phyloP scores from a whole-genome alignment of 2,113 vertebrate species.

The Corydoras sp. region DNA sequence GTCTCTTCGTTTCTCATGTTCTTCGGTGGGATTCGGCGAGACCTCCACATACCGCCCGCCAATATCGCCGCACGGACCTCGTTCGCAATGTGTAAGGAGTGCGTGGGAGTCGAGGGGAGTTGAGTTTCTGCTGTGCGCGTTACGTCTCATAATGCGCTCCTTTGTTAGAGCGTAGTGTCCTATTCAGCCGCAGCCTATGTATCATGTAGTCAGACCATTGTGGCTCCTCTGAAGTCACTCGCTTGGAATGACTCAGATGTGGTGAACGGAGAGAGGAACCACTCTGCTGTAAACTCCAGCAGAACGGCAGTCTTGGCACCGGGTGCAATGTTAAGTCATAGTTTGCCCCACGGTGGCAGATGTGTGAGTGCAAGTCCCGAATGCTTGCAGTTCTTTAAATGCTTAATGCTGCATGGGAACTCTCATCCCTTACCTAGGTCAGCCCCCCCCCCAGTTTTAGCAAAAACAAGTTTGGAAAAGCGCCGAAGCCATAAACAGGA shows the following conservation, averaged over 20 bases:
- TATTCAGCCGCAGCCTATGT: slow-evolving; percentile 19
- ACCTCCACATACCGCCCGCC: slow-evolving; percentile 50
- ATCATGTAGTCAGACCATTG: slow-evolving; percentile 12
- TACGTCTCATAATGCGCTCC: slow-evolving; percentile 38
- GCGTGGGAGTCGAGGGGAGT: slow-evolving; percentile 59
- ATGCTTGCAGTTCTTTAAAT: too few species aligned
- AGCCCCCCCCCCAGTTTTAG: neutral
- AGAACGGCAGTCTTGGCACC: neutral
- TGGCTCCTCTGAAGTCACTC: slow-evolving; percentile 24
- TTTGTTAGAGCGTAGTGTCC: slow-evolving; percentile 24
- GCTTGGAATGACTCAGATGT: slow-evolving; percentile 15
- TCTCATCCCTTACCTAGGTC: too few species aligned
- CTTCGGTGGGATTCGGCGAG: slow-evolving; percentile 49
- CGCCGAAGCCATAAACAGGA: slow-evolving; percentile 24
- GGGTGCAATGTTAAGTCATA: neutral
- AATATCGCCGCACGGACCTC: slow-evolving; percentile 56
- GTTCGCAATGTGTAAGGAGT: slow-evolving; percentile 67
- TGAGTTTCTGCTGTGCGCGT: slow-evolving; percentile 57
- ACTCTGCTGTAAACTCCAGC: slow-evolving; percentile 12
- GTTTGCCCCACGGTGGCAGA: neutral
- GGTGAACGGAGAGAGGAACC: slow-evolving; percentile 6
- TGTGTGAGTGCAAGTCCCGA: too few species aligned
- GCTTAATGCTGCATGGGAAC: too few species aligned
- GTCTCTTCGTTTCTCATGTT: slow-evolving; percentile 49
- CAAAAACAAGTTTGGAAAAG: slow-evolving; percentile 22